A percentile compares a stretch with the other conserved stretches of the same genome.
Evolutionary conservation across 2,113 vertebrate genomes (phyloP).

Genomic region (Falco punctatus): DNA sequence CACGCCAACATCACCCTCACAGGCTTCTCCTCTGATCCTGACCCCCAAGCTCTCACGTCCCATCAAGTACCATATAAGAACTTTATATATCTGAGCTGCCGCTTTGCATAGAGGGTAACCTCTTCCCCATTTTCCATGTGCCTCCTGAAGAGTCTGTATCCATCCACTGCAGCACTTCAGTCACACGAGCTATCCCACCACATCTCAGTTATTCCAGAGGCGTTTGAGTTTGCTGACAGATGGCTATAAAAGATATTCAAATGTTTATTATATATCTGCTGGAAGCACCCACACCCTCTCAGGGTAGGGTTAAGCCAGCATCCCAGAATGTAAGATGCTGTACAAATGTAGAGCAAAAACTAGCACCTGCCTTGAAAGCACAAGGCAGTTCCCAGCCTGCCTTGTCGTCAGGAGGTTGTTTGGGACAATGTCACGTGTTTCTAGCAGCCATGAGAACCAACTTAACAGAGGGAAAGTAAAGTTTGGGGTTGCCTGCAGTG

Average conservation of each 20-base stretch:
- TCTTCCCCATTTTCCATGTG: not conserved
- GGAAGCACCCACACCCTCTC: not conserved
- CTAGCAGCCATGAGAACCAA: not conserved
- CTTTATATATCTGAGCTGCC: not conserved
- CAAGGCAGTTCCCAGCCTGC: too few relatives aligned
- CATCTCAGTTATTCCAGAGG: not conserved
- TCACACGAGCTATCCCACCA: not conserved
- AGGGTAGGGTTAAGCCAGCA: not conserved
- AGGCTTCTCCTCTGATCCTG: not conserved
- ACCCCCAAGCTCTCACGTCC: not conserved
- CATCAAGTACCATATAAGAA: not conserved
- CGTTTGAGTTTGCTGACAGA: not conserved
- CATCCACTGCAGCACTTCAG: not conserved
- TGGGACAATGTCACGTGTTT: not conserved
- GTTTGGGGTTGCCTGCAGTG: not conserved
- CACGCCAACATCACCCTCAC: not conserved
- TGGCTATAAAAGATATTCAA: not conserved
- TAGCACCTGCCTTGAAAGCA: accelerated
- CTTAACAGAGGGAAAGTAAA: not conserved
- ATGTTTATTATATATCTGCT: not conserved
- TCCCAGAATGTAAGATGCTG: not conserved
- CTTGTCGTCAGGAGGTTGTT: not conserved
- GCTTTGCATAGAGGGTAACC: not conserved
- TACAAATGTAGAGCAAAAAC: not conserved
- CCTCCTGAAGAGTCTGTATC: not conserved